A percentile compares a stretch with the other conserved stretches of the same genome.
Conservation (phyloP, 2,888 invertebrate species). For the Standfussiana lucernea region DNA sequence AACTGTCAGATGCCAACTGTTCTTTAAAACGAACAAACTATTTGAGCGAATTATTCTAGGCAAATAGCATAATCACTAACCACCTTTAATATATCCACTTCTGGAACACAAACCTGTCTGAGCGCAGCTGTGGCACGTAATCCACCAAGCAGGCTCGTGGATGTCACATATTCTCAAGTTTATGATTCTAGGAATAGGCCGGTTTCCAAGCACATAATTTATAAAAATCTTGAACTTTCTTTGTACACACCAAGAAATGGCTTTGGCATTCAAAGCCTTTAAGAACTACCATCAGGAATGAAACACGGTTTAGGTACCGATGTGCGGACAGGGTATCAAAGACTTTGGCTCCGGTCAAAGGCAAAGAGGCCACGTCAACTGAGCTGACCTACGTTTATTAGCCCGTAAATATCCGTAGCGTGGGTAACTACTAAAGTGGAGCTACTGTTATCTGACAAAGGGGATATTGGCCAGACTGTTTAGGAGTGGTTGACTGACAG, state of each 20-base stretch:
- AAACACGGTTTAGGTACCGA: background rate
- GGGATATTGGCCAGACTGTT: background rate
- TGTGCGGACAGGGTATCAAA: slow-evolving; percentile 10
- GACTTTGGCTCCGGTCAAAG: slow-evolving; percentile 19
- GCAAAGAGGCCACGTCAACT: background rate
- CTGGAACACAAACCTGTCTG: background rate
- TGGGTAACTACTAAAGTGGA: background rate
- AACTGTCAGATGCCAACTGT: background rate
- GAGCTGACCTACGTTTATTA: background rate
- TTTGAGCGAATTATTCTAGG: background rate
- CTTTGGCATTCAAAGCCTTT: background rate
- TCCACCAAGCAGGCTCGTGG: background rate
- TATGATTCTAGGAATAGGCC: background rate
- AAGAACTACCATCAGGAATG: too few species aligned
- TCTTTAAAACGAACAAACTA: background rate
- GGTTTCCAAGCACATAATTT: too few species aligned
- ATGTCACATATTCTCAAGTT: background rate
- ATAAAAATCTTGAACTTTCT: background rate
- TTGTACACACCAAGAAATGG: background rate
- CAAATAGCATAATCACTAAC: background rate
- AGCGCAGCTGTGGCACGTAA: fast-evolving
- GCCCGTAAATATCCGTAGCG: background rate
- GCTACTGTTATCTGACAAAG: background rate
- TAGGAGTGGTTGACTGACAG: background rate
- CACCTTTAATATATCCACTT: background rate